Base-by-base conservation (phyloP, 2,113 vertebrate species). In the Channa maculata region DNA sequence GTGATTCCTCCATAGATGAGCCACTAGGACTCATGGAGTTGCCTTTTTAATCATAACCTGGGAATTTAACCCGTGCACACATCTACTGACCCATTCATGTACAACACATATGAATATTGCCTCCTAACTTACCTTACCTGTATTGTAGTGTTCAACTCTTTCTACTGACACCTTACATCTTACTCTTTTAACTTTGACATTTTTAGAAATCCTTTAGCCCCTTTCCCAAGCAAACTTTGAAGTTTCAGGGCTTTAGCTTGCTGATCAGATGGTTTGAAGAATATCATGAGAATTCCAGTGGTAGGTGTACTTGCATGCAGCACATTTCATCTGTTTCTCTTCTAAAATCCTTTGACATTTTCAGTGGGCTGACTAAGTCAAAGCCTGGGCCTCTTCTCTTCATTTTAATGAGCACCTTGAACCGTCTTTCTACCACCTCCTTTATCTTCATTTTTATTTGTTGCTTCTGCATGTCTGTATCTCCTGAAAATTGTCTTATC, bases 261-360 rank as follows among this genome's bases (percentile, higher is more conserved):
- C 53, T 48, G n/a, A 65, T 52, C 52, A 70, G 10, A 46, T 48
- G 52, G 37, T 64, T 41, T 39, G 39, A n/a, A 61, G 34, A 52
- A 52, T 52, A 60, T 70, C 52, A 46, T 53, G 34, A 24, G 33
- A 59, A 48, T 59, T 65, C 44, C 49, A 44, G 44, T 54, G 24
- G 36, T 66, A 60, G 41, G 68, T 4, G 2, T 13, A 43, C 37
- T 2, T 38, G 64, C 59, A 58, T 46, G 45, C 64, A 39, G 63
- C 63, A n/a, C 44, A 38, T 66, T 41, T 49, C 12, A 54, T 80
- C 14, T 53, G 41, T 10, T 51, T 64, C 44, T 64, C 36, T 58
- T 57, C 34, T 13, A 38, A 72, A 39, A 70, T 60, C 60, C 53
- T 75, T 59, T 81, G 65, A 71, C 66, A 81, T 65, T 75, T 81